These are phyloP conservation scores for Parnassius apollo DNA, from an alignment of 2,888 invertebrate genomes.

Conservation along the genomic window DNA sequence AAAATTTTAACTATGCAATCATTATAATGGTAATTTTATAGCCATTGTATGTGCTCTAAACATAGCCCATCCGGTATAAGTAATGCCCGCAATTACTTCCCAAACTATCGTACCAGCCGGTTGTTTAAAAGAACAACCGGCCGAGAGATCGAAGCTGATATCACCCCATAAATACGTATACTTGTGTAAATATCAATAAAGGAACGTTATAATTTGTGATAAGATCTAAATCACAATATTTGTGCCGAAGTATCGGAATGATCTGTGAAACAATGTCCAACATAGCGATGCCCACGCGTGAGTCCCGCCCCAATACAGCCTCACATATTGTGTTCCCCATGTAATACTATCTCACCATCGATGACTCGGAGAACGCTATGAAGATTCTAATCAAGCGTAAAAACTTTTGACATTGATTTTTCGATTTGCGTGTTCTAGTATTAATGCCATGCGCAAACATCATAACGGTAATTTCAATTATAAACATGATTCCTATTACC, in stretches of 20 bases:
- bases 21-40: constrained; percentile 26
- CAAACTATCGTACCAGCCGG: constrained; percentile 27
- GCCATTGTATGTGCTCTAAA: constrained; percentile 26
- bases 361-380: constrained; percentile 42
- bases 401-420: constrained; percentile 23
- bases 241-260: constrained; percentile 57
- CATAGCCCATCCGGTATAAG: constrained; percentile 24
- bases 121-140: constrained; percentile 29
- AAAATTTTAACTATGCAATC: constrained; percentile 26
- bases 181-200: constrained; percentile 74
- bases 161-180: constrained; percentile 42
- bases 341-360: constrained; percentile 54
- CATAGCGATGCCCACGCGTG: constrained; percentile 68
- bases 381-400: constrained; percentile 35
- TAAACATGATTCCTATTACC: too few relatives aligned
- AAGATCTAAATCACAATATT: constrained; percentile 69
- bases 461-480: too few relatives aligned
- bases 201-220: constrained; percentile 76
- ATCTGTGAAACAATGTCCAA: constrained; percentile 72
- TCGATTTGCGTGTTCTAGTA: neutral
- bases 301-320: constrained; percentile 59
- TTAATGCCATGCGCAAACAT: too few relatives aligned
- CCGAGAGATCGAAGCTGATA: constrained; percentile 45
- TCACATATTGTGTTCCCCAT: constrained; percentile 56
- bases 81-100: constrained; percentile 27